Percentiles rank a stretch among this genome's conserved stretches.
Evolutionary conservation across 1,140 invertebrate species (phyloP).

Genomic region (Bombus pyrosoma): DNA sequence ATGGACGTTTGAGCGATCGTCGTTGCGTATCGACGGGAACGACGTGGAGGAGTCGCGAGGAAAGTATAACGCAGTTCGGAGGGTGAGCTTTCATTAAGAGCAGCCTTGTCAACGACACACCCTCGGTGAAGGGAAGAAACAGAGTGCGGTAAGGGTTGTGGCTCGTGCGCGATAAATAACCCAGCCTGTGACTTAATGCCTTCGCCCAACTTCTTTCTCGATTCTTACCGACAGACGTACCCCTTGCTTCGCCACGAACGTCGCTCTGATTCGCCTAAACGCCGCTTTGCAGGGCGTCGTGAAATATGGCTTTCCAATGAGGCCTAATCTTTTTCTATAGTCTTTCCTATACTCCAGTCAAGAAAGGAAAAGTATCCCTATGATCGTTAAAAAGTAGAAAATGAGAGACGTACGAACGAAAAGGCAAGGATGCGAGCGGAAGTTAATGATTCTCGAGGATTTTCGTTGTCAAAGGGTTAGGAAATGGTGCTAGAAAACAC

Average conservation of each 20-base stretch:
- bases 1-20: conserved; percentile 56
- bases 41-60: conserved; percentile 16
- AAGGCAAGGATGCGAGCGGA: conserved; percentile 4
- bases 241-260: conserved; percentile 13
- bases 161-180: conserved; percentile 69
- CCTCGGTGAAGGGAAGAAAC: conserved; percentile 55
- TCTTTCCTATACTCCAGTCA: not conserved
- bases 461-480: conserved; percentile 23
- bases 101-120: conserved; percentile 71
- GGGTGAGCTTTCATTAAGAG: conserved; percentile 71
- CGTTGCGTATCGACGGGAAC: conserved; percentile 39
- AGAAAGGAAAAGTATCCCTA: not conserved
- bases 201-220: conserved; percentile 40
- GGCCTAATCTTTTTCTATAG: not conserved
- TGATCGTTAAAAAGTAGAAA: not conserved
- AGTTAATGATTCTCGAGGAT: conserved; percentile 52
- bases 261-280: conserved; percentile 21
- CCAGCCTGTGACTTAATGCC: conserved; percentile 66
- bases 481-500: conserved; percentile 43
- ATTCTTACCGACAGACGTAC: conserved; percentile 14
- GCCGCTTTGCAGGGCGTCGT: not conserved
- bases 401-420: too few relatives aligned
- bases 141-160: conserved; percentile 63
- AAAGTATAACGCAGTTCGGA: conserved; percentile 26
- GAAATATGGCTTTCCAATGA: conserved; percentile 24